Evolutionary conservation across 2,797 vertebrate genomes (phyloP).

Genomic region (Hoplostethus mediterraneus): DNA sequence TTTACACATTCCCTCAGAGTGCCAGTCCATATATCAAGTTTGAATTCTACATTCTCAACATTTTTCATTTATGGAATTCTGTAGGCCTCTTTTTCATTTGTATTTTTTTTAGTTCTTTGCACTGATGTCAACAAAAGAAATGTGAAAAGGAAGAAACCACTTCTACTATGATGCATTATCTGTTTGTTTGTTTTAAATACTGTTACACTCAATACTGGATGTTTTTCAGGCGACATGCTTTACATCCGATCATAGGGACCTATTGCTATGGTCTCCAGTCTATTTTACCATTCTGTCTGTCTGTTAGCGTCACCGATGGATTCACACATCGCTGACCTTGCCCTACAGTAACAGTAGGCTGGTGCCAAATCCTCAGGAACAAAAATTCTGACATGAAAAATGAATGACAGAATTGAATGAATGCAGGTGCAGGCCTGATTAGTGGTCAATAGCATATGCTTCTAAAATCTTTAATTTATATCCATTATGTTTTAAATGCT

Average conservation of each 20-base stretch:
- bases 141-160: too few species aligned
- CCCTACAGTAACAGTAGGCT: background rate
- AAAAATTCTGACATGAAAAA: background rate
- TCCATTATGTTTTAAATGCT: slow-evolving; percentile 31
- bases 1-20: background rate
- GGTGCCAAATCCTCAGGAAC: slow-evolving; percentile 1
- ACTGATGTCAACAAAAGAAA: too few species aligned
- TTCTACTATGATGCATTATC: too few species aligned
- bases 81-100: too few species aligned
- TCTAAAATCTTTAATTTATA: slow-evolving; percentile 24
- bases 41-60: too few species aligned
- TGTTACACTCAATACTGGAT: too few species aligned
- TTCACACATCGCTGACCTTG: background rate
- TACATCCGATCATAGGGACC: background rate
- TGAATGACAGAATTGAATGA: too few species aligned
- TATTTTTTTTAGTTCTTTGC: too few species aligned
- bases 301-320: background rate
- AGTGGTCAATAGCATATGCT: slow-evolving; percentile 20
- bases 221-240: background rate
- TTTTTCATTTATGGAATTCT: too few species aligned
- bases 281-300: background rate
- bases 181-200: too few species aligned
- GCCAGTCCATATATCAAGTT: background rate
- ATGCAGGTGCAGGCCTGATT: background rate
- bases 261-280: background rate